Conservation (phyloP, 2,797 vertebrate genomes). For the Cryptoprocta ferox region DNA sequence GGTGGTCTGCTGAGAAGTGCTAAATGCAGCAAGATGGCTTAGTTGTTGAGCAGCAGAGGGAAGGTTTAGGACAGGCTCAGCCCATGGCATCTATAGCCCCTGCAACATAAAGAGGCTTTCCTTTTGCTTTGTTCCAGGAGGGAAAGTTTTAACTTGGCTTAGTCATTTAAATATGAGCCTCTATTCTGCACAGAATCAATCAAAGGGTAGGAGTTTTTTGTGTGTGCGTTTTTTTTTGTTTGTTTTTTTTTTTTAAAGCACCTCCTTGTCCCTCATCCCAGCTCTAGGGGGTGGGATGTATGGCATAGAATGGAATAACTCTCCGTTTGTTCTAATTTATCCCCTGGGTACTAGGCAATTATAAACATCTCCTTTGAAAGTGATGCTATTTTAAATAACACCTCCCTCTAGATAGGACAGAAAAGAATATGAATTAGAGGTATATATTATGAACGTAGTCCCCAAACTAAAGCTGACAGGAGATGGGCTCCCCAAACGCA, state of each 20-base stretch:
- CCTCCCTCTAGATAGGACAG: neutral
- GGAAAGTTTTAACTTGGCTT: slow-evolving; percentile 70
- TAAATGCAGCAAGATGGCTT: slow-evolving; percentile 82
- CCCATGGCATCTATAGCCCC: slow-evolving; percentile 61
- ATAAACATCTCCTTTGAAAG: slow-evolving; percentile 66
- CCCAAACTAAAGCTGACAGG: neutral
- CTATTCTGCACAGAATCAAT: slow-evolving; percentile 52
- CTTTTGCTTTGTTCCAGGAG: slow-evolving; percentile 75
- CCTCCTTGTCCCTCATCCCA: neutral
- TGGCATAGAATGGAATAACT: neutral
- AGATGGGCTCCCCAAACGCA: neutral
- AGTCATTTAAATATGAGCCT: slow-evolving; percentile 69
- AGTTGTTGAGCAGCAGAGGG: slow-evolving; percentile 73
- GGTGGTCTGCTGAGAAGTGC: slow-evolving; percentile 90
- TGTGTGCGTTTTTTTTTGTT: neutral
- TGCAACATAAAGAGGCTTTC: slow-evolving; percentile 78
- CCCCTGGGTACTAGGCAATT: slow-evolving; percentile 7
- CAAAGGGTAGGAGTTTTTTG: neutral
- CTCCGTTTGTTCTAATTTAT: slow-evolving; percentile 7
- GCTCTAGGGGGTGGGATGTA: neutral
- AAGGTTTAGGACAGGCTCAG: slow-evolving; percentile 64
- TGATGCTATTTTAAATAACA: neutral
- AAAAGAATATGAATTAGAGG: neutral
- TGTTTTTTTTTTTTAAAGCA: neutral
- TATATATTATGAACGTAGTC: neutral